A percentile compares a stretch with the other conserved stretches of the same genome.
Conservation (phyloP, 2,797 vertebrate genomes). For the Huso huso region DNA sequence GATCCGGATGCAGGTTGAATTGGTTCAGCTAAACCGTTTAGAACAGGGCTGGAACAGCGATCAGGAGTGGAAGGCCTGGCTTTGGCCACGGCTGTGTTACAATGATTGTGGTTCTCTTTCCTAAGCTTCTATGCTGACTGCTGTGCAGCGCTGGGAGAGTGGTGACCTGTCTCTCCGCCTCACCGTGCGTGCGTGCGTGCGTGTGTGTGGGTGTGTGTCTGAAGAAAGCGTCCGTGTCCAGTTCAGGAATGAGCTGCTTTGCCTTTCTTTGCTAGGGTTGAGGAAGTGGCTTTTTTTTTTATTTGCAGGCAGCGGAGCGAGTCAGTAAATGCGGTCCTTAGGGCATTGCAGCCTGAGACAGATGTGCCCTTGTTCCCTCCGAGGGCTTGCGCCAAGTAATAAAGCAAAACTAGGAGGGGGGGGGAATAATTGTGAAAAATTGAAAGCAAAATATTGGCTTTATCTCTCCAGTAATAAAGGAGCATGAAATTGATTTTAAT, state of each 20-base stretch:
- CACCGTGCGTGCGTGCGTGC: too few relatives aligned
- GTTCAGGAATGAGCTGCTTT: neutral
- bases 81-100: too few relatives aligned
- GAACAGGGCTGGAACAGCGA: too few relatives aligned
- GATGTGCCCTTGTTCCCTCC: constrained; percentile 55
- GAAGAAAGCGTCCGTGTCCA: too few relatives aligned
- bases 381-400: constrained; percentile 29
- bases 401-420: constrained; percentile 52
- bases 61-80: too few relatives aligned
- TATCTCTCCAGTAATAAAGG: constrained; percentile 71
- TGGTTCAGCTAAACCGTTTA: too few relatives aligned
- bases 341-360: constrained; percentile 54
- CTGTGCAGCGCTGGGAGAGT: too few relatives aligned
- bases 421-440: constrained; percentile 66
- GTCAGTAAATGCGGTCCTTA: constrained; percentile 15
- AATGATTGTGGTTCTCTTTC: too few relatives aligned
- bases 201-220: too few relatives aligned
- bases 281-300: neutral
- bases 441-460: constrained; percentile 71
- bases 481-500: constrained; percentile 84
- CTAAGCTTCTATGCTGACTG: too few relatives aligned
- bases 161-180: too few relatives aligned
- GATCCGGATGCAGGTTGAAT: too few relatives aligned
- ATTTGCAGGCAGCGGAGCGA: neutral
- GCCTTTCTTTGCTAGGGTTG: neutral